Base-by-base conservation (phyloP, 2,888 invertebrate species). In the Polylopha cassiicola region DNA sequence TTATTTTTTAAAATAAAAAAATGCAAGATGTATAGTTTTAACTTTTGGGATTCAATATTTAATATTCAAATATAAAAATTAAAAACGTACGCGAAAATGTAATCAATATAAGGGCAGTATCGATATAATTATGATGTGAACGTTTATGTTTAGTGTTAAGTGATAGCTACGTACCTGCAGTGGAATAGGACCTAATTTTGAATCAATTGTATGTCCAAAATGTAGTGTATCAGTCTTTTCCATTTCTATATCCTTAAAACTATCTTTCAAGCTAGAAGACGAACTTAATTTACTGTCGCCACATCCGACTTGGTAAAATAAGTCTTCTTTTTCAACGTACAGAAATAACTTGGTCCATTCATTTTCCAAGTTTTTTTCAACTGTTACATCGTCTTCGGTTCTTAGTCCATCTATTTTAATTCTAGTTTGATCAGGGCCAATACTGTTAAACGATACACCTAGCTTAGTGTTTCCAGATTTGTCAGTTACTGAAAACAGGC, bases 401-500 rank as follows among this genome's bases (percentile, higher is more conserved):
- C 18, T 33, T 5, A 31, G 32, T 20, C 48, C 43, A 6, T 47
- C 20, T 1, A 70, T 4, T 3, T 26, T 37, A 2, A 72, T 34
- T 41, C 51, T 59, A 3, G 51, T 44, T 0, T 37, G 3, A 3
- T 48, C 15, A 1, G 4, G 8, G 1, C 34, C 44, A 2, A 29
- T 46, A 3, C 48, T 46, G 1, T 46, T 44, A 2, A 77, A 48
- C 31, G 65, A 64, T 2, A 79, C 7, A 3, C 53, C 56, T 3
- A 78, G 23, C 16, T 63, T 55, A 1, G 42, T 34, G 0, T 32
- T 32, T 0, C 27, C 20, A 0, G 45, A 34, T 2, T 48, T 30
- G 42, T 67, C 51, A 13, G 53, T 51, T 37, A 81, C 61, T 1
- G 69, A 62, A 47, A 82, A 79, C 3, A 79, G 27, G 31, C 67